Conservation (phyloP, 2,113 vertebrate genomes). For the Microcebus ravelobensis region DNA sequence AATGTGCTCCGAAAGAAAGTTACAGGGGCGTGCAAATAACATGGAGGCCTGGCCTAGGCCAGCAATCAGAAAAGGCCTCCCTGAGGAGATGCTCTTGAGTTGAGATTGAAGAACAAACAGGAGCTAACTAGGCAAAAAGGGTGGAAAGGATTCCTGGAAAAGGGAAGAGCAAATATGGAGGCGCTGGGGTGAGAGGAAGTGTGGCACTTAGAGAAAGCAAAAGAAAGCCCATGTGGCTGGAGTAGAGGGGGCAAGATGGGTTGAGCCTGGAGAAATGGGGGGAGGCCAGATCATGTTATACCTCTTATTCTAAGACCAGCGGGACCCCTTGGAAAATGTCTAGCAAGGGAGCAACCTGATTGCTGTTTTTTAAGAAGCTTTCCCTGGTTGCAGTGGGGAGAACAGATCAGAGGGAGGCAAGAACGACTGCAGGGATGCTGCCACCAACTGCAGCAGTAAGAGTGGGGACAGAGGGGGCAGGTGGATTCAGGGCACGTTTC, state of each 20-base stretch:
- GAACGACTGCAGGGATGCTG: neutral
- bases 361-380: neutral
- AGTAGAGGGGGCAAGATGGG: neutral
- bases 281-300: neutral
- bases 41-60: neutral
- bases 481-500: neutral
- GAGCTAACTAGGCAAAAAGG: neutral
- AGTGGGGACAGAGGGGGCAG: neutral
- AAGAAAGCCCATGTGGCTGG: neutral
- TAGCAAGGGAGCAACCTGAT: neutral
- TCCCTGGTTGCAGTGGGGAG: neutral
- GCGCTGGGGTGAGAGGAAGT: neutral
- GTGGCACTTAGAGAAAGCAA: neutral
- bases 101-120: neutral
- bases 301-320: neutral
- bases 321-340: neutral
- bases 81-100: neutral
- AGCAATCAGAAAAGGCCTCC: neutral
- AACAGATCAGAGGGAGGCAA: neutral
- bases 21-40: neutral
- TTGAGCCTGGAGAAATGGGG: neutral
- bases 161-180: neutral
- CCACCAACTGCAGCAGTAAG: neutral
- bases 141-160: neutral
- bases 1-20: neutral